These are phyloP conservation scores for Eupithecia subfuscata DNA, from an alignment of 2,888 invertebrate genomes.

Conservation along the genomic window DNA sequence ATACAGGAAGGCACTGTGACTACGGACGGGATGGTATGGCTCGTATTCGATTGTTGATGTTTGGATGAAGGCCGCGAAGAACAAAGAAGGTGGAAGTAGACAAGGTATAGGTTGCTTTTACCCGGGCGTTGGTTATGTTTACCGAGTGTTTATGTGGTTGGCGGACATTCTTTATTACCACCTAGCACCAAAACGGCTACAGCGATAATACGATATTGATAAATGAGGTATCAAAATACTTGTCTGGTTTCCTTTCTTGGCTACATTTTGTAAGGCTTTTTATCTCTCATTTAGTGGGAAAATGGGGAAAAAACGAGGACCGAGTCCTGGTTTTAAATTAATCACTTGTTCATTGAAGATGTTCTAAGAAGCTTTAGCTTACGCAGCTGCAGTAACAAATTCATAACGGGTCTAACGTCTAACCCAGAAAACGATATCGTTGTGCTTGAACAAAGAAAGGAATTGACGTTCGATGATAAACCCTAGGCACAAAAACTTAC, in stretches of 20 bases:
- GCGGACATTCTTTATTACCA: background rate
- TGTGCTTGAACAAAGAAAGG: background rate
- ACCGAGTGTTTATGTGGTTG: background rate
- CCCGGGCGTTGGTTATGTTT: background rate
- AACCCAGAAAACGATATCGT: background rate
- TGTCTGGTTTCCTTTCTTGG: background rate
- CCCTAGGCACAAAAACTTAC: background rate
- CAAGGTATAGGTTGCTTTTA: background rate
- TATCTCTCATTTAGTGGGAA: background rate
- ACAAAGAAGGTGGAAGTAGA: background rate
- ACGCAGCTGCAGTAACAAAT: background rate
- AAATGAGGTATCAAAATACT: background rate
- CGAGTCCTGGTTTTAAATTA: background rate
- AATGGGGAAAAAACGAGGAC: background rate
- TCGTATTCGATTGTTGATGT: slow-evolving; percentile 14
- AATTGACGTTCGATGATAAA: background rate
- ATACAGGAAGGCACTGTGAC: slow-evolving; percentile 30
- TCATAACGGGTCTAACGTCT: no score
- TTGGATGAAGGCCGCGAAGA: slow-evolving; percentile 1
- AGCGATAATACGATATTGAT: background rate
- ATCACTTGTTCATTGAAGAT: background rate
- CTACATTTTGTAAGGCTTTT: background rate
- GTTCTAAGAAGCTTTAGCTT: background rate
- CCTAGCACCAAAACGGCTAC: background rate
- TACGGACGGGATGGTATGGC: slow-evolving; percentile 6